phyloP scores from a whole-genome alignment of 2,888 invertebrate genomes.

The Herminia tarsipennalis region DNA sequence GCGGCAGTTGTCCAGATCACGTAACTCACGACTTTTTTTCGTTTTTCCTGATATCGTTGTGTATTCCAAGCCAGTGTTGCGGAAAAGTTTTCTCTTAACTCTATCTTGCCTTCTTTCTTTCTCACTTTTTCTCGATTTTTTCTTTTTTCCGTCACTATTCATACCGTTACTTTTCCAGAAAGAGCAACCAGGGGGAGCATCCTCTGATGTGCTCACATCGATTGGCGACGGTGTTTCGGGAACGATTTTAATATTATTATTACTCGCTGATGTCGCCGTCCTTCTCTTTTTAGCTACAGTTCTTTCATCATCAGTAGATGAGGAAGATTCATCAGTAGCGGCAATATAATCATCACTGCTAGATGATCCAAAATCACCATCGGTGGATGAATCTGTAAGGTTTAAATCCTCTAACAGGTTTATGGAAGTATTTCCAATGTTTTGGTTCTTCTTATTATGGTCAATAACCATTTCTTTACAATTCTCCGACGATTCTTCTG shows the following conservation, averaged over 20 bases:
- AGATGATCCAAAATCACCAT: neutral
- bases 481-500: no score
- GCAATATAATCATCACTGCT: neutral
- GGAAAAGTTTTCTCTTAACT: conserved; percentile 14
- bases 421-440: conserved; percentile 13
- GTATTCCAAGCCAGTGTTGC: no score
- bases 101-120: conserved; percentile 16
- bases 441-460: conserved; percentile 14
- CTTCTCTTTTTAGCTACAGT: neutral
- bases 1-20: no score
- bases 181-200: conserved; percentile 8
- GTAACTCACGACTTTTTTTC: no score
- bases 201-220: conserved; percentile 4
- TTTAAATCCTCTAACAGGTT: conserved; percentile 9
- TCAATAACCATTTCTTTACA: no score
- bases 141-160: conserved; percentile 10
- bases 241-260: no score
- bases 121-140: conserved; percentile 13
- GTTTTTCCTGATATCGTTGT: no score
- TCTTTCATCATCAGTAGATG: neutral
- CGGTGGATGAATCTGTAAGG: no score
- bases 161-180: conserved; percentile 9
- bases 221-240: neutral
- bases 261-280: neutral
- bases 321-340: neutral